Evolutionary conservation across 2,888 invertebrate species (phyloP).

Genomic region (Heliconius sara): DNA sequence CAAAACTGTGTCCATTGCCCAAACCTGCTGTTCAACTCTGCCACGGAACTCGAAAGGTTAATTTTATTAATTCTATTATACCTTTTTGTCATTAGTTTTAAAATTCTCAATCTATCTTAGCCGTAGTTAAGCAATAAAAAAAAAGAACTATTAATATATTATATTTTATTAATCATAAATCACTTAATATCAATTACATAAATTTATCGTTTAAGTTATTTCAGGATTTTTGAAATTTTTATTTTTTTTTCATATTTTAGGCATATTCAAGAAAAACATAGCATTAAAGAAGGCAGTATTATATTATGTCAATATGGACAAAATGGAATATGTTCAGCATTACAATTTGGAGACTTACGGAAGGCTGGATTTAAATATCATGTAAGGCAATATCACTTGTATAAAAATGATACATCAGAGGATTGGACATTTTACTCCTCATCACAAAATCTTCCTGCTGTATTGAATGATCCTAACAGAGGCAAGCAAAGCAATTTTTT

Average conservation of each 20-base stretch:
- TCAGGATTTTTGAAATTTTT: neutral
- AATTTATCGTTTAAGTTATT: neutral
- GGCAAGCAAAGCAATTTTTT: slow-evolving; percentile 97
- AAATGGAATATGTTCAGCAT: slow-evolving; percentile 92
- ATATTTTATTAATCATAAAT: neutral
- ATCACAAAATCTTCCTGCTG: slow-evolving; percentile 96
- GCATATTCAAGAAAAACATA: slow-evolving; percentile 91
- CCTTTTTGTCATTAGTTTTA: neutral
- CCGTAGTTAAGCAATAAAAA: neutral
- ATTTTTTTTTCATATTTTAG: slow-evolving; percentile 74
- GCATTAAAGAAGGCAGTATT: slow-evolving; percentile 93
- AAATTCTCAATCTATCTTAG: neutral
- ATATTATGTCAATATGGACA: slow-evolving; percentile 94
- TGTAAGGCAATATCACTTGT: slow-evolving; percentile 87
- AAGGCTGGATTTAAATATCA: slow-evolving; percentile 95
- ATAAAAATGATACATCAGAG: slow-evolving; percentile 70
- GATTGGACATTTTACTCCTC: slow-evolving; percentile 95
- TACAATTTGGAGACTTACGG: slow-evolving; percentile 94
- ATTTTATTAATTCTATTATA: slow-evolving; percentile 30
- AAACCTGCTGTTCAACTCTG: slow-evolving; percentile 81
- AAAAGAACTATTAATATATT: too few relatives aligned
- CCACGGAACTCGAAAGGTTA: slow-evolving; percentile 86
- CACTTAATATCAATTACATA: neutral
- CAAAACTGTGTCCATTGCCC: slow-evolving; percentile 86
- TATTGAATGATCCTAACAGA: slow-evolving; percentile 96